A percentile compares a stretch with the other conserved stretches of the same genome.
Conservation (phyloP, 2,797 vertebrate species). For the Cynodonichthys magdalenae region DNA sequence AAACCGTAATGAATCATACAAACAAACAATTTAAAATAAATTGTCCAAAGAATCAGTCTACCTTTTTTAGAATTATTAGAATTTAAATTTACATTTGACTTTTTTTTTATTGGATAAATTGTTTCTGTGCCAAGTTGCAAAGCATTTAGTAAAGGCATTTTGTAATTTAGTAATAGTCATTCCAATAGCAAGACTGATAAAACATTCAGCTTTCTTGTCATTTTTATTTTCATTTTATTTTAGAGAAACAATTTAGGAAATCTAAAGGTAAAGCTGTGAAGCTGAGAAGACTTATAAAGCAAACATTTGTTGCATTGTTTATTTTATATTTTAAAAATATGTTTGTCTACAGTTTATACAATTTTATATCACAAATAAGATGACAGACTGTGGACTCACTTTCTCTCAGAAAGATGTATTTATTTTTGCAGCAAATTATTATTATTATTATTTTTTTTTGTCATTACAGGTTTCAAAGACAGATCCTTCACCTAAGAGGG, state of each 20-base stretch:
- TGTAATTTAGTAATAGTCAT: too few species aligned
- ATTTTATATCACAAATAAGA: neutral
- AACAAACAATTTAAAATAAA: too few species aligned
- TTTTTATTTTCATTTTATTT: neutral
- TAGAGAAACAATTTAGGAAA: neutral
- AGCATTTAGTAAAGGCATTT: too few species aligned
- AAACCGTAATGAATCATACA: too few species aligned
- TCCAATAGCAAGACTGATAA: too few species aligned
- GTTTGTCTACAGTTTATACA: too few species aligned
- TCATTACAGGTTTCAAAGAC: conserved; percentile 90
- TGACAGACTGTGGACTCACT: neutral
- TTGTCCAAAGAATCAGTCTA: too few species aligned
- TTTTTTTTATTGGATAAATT: too few species aligned
- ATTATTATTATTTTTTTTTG: neutral
- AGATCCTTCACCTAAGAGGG: conserved; percentile 97
- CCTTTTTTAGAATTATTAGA: too few species aligned
- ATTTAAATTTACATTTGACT: too few species aligned
- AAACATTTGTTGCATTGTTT: neutral
- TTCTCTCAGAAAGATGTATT: neutral
- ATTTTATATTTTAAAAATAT: neutral
- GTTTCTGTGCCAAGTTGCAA: too few species aligned
- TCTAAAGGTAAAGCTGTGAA: neutral
- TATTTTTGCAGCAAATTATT: conserved; percentile 1
- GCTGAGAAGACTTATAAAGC: neutral
- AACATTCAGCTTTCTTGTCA: neutral